Evolutionary conservation across 2,888 invertebrate species (phyloP).

Genomic region (Sericinus montela): DNA sequence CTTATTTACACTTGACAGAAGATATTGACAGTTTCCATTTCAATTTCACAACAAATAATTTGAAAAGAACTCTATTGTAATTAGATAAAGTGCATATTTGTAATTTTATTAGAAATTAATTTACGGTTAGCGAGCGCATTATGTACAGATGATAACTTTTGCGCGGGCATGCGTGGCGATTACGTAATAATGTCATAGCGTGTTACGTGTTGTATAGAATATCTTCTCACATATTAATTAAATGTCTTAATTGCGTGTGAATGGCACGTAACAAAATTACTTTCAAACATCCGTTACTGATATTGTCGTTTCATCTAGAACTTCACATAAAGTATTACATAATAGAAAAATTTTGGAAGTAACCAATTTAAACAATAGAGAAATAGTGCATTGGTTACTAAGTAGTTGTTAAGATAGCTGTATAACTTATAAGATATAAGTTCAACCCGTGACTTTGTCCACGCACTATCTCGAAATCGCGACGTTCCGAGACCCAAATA

Average conservation of each 20-base stretch:
- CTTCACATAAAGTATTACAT: too few relatives aligned
- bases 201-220: constrained; percentile 12
- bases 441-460: too few relatives aligned
- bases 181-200: constrained; percentile 28
- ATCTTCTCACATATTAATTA: constrained; percentile 11
- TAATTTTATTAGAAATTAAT: constrained; percentile 23
- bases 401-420: too few relatives aligned
- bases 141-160: constrained; percentile 30
- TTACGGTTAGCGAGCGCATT: constrained; percentile 28
- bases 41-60: neutral
- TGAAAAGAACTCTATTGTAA: constrained; percentile 18
- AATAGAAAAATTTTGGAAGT: too few relatives aligned
- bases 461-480: too few relatives aligned
- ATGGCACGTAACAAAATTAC: constrained; percentile 7
- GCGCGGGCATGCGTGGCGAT: constrained; percentile 28
- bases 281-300: constrained; percentile 6
- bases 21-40: too few relatives aligned
- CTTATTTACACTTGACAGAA: too few relatives aligned
- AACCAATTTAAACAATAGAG: too few relatives aligned
- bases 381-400: too few relatives aligned
- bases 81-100: neutral
- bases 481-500: too few relatives aligned
- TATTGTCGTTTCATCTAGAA: neutral
- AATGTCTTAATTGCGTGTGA: constrained; percentile 19
- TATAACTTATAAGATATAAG: too few relatives aligned